Conservation (phyloP, 2,797 vertebrate genomes). For the Melanotaenia trifasciata region DNA sequence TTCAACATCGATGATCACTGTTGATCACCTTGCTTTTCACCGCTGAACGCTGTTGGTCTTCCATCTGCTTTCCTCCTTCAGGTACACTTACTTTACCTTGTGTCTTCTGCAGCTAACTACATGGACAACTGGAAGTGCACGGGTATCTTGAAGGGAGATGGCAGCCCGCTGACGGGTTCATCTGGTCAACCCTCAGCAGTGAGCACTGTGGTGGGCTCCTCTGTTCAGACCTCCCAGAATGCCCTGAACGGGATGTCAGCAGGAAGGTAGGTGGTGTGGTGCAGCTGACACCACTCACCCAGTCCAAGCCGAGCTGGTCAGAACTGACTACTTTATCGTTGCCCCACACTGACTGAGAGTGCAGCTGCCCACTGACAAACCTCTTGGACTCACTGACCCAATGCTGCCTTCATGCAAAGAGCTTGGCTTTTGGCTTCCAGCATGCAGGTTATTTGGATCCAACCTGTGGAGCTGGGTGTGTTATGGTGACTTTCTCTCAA, state of each 20-base stretch:
- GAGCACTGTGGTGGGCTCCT: slow-evolving; percentile 87
- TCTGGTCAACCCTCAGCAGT: slow-evolving; percentile 89
- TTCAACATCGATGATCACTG: not conserved
- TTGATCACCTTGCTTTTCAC: no score
- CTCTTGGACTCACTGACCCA: slow-evolving; percentile 55
- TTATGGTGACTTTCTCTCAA: slow-evolving; percentile 28
- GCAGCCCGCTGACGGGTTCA: slow-evolving; percentile 92
- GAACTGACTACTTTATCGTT: slow-evolving; percentile 61
- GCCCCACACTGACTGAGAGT: slow-evolving; percentile 70
- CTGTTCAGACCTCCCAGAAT: slow-evolving; percentile 88
- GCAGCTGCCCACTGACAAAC: slow-evolving; percentile 64
- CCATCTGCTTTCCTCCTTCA: not conserved
- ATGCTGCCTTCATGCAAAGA: slow-evolving; percentile 70
- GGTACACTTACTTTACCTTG: not conserved
- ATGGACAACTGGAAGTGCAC: slow-evolving; percentile 99
- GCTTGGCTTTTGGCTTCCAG: slow-evolving; percentile 75
- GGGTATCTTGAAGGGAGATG: slow-evolving; percentile 96
- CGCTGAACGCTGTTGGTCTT: not conserved
- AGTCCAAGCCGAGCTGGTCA: slow-evolving; percentile 49
- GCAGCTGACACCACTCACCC: slow-evolving; percentile 71
- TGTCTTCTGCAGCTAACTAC: slow-evolving; percentile 90
- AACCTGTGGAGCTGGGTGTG: slow-evolving; percentile 43
- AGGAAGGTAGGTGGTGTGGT: slow-evolving; percentile 94
- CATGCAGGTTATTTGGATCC: slow-evolving; percentile 33
- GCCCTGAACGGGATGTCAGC: slow-evolving; percentile 90